phyloP scores from a whole-genome alignment of 2,797 vertebrate species.

The Natrix natrix region DNA sequence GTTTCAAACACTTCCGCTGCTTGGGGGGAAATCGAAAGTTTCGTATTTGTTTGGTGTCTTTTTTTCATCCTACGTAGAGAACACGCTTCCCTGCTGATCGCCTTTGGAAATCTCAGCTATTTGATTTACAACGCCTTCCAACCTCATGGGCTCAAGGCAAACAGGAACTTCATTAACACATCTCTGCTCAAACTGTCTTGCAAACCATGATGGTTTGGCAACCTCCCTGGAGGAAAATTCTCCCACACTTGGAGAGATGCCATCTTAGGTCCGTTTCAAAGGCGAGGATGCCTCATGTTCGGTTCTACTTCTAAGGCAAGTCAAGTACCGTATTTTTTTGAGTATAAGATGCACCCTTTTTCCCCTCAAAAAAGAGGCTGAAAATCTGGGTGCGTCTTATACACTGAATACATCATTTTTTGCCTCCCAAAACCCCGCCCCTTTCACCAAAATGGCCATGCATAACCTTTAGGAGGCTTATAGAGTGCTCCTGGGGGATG shows the following conservation, averaged over 20 bases:
- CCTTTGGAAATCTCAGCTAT: slow-evolving; percentile 16
- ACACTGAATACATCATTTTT: too few species aligned
- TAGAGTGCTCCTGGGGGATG: too few species aligned
- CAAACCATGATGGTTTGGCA: background rate
- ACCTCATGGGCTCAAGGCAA: background rate
- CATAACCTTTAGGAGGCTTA: too few species aligned
- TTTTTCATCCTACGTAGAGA: background rate
- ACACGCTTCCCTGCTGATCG: background rate
- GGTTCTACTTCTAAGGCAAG: background rate
- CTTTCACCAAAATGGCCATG: too few species aligned
- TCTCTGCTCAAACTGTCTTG: background rate
- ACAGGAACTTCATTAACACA: background rate
- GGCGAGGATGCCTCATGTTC: background rate
- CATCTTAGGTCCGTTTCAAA: background rate
- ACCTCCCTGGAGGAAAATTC: background rate
- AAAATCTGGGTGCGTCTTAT: too few species aligned
- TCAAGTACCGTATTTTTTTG: background rate
- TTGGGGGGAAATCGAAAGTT: slow-evolving; percentile 4
- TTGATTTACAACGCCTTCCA: slow-evolving; percentile 2
- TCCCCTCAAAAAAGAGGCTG: too few species aligned
- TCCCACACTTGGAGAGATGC: background rate
- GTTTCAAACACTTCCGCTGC: slow-evolving; percentile 10
- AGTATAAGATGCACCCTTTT: too few species aligned
- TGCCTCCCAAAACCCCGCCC: too few species aligned
- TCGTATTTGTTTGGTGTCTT: background rate